Evolutionary conservation across 2,113 vertebrate genomes (phyloP).

Genomic region (Isurus oxyrinchus): DNA sequence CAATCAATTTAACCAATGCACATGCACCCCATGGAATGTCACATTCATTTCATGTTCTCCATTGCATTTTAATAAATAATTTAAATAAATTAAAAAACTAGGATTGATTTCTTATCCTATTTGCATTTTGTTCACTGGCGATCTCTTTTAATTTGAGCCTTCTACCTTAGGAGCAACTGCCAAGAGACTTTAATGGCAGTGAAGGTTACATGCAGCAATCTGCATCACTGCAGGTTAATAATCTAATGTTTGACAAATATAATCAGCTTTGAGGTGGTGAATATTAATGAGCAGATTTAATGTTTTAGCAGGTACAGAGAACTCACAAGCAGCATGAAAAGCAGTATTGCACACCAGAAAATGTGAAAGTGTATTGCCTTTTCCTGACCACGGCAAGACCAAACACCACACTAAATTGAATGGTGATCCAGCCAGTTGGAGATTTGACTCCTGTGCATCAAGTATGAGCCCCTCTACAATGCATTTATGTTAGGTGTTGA

Average conservation of each 20-base stretch:
- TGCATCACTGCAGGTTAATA: neutral
- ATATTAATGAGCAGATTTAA: conserved; percentile 3
- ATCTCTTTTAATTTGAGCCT: neutral
- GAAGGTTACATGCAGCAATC: neutral
- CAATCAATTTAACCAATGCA: neutral
- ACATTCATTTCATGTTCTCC: neutral
- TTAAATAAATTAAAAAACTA: neutral
- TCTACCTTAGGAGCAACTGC: neutral
- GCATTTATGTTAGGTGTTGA: neutral
- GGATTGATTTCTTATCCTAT: neutral
- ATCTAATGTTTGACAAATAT: conserved; percentile 2
- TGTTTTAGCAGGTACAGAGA: neutral
- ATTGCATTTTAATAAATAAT: neutral
- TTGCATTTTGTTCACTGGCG: neutral
- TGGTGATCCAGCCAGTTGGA: neutral
- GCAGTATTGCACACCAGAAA: neutral
- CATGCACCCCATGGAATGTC: neutral
- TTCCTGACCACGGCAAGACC: neutral
- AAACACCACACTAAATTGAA: too few relatives aligned
- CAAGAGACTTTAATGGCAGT: neutral
- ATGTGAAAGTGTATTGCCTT: neutral
- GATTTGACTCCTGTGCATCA: neutral
- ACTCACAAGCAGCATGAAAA: neutral
- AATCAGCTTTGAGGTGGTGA: conserved; percentile 14
- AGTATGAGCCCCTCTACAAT: neutral